Evolutionary conservation across 1,140 invertebrate genomes (phyloP), one percentile per base, ranked within the genome.

Genomic region (Drosophila paulistorum): DNA sequence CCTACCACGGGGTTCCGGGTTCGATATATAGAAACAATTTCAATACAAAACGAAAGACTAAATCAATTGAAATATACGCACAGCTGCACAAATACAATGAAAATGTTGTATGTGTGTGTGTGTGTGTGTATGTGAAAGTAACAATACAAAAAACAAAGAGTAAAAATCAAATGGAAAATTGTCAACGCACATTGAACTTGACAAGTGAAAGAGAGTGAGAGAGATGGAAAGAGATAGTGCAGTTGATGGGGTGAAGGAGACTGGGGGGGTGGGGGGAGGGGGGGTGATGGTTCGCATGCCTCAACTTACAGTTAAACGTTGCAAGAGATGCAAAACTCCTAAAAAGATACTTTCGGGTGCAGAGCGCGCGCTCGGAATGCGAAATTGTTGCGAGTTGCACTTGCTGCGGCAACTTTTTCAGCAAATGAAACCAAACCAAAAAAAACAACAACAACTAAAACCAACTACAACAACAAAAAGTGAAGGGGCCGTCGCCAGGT

Each of bases 111-210:
- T 3, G 17, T 17, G n/a, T n/a, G n/a, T n/a, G n/a, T n/a, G n/a
- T 7, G 10, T 37, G 9, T 37, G 3, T 39, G 37, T 58, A 63
- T 65, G 80, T 82, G 79, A 81, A 81, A 86, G 82, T 81, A 81
- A 75, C 69, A 67, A 75, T 48, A 65, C 41, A 42, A 69, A 65
- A 63, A 75, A 17, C 0, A 17, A 17, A 17, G 82, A 51, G 45
- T 20, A 51, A 82, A 72, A 75, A 65, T 68, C 65, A 77, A 84
- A 84, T 83, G 83, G 83, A 82, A 86, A 89, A 87, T 87, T 87
- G 83, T 87, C 83, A 87, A 87, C 83, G 83, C 83, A 89, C 83
- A 89, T 89, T 87, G 83, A 89, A 87, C 83, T 87, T 87, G 83
- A 87, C 83, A 74, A 82, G 57, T 60, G 30, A 59, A 51, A 62